phyloP scores from a whole-genome alignment of 2,888 invertebrate species.

The Venusia cambrica region DNA sequence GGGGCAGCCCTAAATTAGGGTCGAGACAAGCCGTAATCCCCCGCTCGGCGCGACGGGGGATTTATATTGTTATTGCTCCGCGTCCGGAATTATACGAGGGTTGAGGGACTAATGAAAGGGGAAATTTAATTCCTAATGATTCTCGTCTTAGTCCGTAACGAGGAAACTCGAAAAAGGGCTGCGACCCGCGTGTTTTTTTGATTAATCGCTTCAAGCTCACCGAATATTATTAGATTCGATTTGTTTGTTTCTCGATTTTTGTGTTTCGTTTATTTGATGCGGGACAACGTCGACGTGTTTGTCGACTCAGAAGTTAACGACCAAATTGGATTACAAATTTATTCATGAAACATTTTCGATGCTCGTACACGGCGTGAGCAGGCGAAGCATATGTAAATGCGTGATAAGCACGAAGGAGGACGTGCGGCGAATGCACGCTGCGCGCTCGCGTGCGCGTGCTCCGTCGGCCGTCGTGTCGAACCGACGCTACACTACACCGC shows the following conservation, averaged over 20 bases:
- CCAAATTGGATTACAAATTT: slow-evolving; percentile 76
- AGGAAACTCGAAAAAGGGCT: slow-evolving; percentile 80
- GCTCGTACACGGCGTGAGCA: slow-evolving; percentile 66
- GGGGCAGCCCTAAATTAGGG: slow-evolving; percentile 82
- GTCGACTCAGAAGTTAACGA: slow-evolving; percentile 65
- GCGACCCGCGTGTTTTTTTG: slow-evolving; percentile 71
- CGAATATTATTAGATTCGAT: slow-evolving; percentile 64
- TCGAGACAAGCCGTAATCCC: slow-evolving; percentile 81
- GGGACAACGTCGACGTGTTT: slow-evolving; percentile 50
- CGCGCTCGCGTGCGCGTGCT: slow-evolving; percentile 28
- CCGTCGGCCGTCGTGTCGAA: slow-evolving; percentile 15
- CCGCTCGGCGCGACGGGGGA: slow-evolving; percentile 81
- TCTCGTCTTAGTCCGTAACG: slow-evolving; percentile 81
- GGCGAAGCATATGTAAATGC: slow-evolving; percentile 76
- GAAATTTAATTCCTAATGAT: slow-evolving; percentile 82
- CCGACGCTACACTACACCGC: slow-evolving; percentile 11
- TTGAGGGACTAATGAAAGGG: slow-evolving; percentile 82
- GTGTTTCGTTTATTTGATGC: slow-evolving; percentile 53
- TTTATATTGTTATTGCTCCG: slow-evolving; percentile 81
- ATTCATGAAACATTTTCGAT: slow-evolving; percentile 78
- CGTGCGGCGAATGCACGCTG: slow-evolving; percentile 51
- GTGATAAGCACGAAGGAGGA: slow-evolving; percentile 68
- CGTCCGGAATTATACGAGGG: slow-evolving; percentile 82
- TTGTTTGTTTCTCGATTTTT: slow-evolving; percentile 51
- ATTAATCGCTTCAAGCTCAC: slow-evolving; percentile 66